Percentiles rank a stretch among this genome's conserved stretches.
phyloP scores from a whole-genome alignment of 2,888 invertebrate genomes.

The Allolobophora icterica region DNA sequence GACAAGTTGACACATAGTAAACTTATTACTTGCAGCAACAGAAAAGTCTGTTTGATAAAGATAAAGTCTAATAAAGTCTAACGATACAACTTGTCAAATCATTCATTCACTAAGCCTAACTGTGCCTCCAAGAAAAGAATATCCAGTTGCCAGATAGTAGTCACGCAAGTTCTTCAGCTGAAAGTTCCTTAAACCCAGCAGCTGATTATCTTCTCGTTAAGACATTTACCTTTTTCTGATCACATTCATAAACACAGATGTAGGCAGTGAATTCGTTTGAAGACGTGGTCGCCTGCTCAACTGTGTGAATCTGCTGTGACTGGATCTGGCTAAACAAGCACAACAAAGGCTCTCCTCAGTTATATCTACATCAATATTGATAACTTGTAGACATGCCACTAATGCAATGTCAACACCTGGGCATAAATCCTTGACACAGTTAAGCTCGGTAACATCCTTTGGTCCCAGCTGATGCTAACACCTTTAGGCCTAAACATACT shows the following conservation, averaged over 20 bases:
- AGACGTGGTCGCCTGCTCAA: constrained; percentile 23
- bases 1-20: background rate
- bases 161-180: no score
- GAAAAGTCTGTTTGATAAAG: background rate
- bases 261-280: constrained; percentile 27
- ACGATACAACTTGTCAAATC: background rate
- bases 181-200: no score
- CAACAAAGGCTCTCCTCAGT: background rate
- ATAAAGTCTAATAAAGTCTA: background rate
- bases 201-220: background rate
- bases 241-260: constrained; percentile 33
- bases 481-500: no score
- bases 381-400: no score
- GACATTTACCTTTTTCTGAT: constrained; percentile 20
- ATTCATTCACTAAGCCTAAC: background rate
- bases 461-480: background rate
- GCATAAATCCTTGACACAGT: no score
- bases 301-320: constrained; percentile 23
- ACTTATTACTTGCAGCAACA: background rate
- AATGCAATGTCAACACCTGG: no score
- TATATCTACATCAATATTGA: background rate
- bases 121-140: background rate
- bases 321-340: background rate
- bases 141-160: no score
- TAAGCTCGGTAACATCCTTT: background rate